A percentile compares a stretch with the other conserved stretches of the same genome.
phyloP scores from a whole-genome alignment of 2,113 vertebrate genomes.

The Pteronura brasiliensis region DNA sequence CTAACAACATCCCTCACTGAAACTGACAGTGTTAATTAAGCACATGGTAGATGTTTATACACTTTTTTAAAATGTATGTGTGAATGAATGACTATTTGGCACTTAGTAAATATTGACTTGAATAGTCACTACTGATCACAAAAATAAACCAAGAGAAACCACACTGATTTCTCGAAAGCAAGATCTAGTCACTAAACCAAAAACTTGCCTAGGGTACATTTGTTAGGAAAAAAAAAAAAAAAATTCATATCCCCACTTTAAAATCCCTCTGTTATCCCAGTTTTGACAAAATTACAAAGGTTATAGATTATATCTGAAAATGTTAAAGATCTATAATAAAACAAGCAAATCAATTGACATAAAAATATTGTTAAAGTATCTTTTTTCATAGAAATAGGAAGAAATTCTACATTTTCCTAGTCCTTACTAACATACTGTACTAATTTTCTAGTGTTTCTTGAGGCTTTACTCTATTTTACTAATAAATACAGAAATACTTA shows the following conservation, averaged over 20 bases:
- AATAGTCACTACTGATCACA: not conserved
- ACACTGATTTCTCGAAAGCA: not conserved
- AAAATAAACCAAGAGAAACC: slow-evolving; percentile 1
- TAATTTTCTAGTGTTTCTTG: not conserved
- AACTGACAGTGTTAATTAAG: not conserved
- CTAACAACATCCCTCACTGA: not conserved
- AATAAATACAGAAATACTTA: not conserved
- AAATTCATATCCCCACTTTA: not conserved
- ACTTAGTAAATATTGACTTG: not conserved
- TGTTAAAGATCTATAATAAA: not conserved
- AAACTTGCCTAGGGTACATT: not conserved
- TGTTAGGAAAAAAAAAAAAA: slow-evolving; percentile 5
- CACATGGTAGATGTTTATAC: not conserved
- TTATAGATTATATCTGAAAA: not conserved
- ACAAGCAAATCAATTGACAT: not conserved
- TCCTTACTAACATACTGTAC: not conserved
- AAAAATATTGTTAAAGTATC: not conserved
- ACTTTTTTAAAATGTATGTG: not conserved
- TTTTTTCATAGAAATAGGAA: not conserved
- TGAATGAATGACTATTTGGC: not conserved
- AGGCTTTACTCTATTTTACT: not conserved
- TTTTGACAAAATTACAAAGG: not conserved
- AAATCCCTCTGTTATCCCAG: not conserved
- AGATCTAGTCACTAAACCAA: not conserved
- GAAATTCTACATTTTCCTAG: not conserved